phyloP scores from a whole-genome alignment of 2,113 vertebrate genomes.

The Petrocephalus microphthalmus region DNA sequence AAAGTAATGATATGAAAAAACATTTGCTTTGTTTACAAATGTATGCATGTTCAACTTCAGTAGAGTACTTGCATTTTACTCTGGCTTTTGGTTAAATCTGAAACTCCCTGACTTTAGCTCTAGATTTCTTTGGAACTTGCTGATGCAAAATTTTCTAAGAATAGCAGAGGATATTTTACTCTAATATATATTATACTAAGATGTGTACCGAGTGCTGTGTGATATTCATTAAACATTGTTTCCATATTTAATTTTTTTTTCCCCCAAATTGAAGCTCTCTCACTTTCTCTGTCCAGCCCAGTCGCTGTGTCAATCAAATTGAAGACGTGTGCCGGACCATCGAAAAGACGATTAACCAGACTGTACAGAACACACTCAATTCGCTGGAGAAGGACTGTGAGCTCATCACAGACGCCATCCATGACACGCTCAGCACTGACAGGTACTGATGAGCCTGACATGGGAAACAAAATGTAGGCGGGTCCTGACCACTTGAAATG shows the following conservation, averaged over 20 bases:
- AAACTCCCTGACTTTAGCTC: not conserved
- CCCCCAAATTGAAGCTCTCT: not conserved
- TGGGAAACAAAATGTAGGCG: not conserved
- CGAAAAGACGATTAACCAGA: constrained; percentile 74
- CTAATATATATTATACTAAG: not conserved
- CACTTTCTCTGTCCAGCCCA: constrained; percentile 37
- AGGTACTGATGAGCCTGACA: constrained; percentile 40
- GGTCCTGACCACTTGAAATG: not conserved
- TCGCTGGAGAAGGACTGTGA: constrained; percentile 72
- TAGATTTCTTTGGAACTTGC: not conserved
- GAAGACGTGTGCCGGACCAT: constrained; percentile 68
- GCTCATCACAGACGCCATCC: constrained; percentile 58
- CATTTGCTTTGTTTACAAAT: not conserved
- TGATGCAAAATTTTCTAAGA: not conserved
- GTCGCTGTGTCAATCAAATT: constrained; percentile 72
- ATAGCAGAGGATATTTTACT: not conserved
- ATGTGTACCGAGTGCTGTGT: not conserved
- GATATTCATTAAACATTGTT: not conserved
- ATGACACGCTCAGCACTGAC: constrained; percentile 49
- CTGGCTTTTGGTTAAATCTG: not conserved
- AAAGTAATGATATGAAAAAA: constrained; percentile 47
- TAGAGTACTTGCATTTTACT: not conserved
- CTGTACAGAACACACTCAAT: constrained; percentile 71
- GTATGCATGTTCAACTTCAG: not conserved
- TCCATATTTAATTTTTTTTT: no score